Evolutionary conservation across 2,888 invertebrate species (phyloP).

Genomic region (Andrena trimmerana): DNA sequence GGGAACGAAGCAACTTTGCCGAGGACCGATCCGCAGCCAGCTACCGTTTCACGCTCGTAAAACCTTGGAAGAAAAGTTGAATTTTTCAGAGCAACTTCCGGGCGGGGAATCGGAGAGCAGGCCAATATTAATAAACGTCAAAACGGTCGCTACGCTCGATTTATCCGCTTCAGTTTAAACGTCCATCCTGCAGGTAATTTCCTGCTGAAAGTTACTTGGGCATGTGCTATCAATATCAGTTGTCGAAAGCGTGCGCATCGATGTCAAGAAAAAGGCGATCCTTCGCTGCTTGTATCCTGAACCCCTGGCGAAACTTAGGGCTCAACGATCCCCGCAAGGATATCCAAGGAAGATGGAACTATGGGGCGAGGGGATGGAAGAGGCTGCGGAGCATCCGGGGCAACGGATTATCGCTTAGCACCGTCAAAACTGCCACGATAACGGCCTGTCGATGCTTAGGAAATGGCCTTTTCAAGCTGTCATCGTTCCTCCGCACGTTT

Average conservation of each 20-base stretch:
- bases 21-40: not conserved
- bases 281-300: not conserved
- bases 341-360: constrained; percentile 18
- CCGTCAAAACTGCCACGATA: constrained; percentile 28
- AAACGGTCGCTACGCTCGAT: not conserved
- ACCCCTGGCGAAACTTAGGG: constrained; percentile 13
- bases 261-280: constrained; percentile 20
- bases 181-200: constrained; percentile 40
- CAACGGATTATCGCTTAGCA: constrained; percentile 20
- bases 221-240: constrained; percentile 35
- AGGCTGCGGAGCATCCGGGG: not conserved
- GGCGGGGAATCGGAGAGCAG: not conserved
- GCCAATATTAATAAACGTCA: constrained; percentile 45
- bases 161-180: constrained; percentile 27
- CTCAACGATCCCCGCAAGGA: constrained; percentile 3
- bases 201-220: constrained; percentile 36
- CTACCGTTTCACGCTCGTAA: not conserved
- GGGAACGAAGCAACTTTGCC: not conserved
- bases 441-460: constrained; percentile 2
- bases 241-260: constrained; percentile 32
- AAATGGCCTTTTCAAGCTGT: constrained; percentile 5
- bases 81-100: not conserved
- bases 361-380: not conserved
- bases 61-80: constrained; percentile 2
- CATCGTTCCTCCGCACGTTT: not conserved